These are phyloP conservation scores for Perodicticus potto DNA, from an alignment of 2,797 vertebrate species.

Conservation along the genomic window DNA sequence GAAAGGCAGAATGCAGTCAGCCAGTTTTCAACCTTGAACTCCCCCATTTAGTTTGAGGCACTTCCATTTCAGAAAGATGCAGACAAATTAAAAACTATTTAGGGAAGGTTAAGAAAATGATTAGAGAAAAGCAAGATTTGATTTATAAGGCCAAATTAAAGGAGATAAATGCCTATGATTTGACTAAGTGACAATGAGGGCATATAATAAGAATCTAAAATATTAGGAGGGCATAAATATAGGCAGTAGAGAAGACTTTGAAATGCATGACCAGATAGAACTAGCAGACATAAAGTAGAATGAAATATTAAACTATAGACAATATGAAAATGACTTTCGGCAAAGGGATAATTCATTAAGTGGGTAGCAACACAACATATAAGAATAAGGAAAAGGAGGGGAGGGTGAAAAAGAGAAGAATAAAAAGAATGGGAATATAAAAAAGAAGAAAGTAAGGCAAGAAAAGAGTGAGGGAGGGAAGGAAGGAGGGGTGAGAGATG, in stretches of 20 bases:
- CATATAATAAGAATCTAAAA: slow-evolving; percentile 55
- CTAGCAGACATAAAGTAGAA: neutral
- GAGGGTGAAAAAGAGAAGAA: neutral
- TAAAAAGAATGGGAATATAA: neutral
- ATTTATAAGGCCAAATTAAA: slow-evolving; percentile 78
- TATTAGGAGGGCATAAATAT: neutral
- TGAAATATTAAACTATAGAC: neutral
- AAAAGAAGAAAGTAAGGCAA: neutral
- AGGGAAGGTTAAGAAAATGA: slow-evolving; percentile 38
- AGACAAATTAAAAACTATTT: slow-evolving; percentile 70
- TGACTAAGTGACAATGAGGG: slow-evolving; percentile 52
- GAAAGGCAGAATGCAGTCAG: neutral
- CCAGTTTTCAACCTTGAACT: slow-evolving; percentile 19
- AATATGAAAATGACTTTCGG: neutral
- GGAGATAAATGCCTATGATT: slow-evolving; percentile 65
- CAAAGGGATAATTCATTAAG: neutral
- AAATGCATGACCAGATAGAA: neutral
- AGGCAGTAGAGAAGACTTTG: neutral
- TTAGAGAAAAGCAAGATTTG: slow-evolving; percentile 55
- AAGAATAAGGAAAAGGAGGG: neutral
- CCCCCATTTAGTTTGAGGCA: neutral
- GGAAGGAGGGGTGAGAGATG: neutral
- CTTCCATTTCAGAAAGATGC: slow-evolving; percentile 32
- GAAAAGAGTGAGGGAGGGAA: neutral
- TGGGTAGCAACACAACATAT: neutral